Conservation (phyloP, 2,797 vertebrate species). For the Danio choprae region DNA sequence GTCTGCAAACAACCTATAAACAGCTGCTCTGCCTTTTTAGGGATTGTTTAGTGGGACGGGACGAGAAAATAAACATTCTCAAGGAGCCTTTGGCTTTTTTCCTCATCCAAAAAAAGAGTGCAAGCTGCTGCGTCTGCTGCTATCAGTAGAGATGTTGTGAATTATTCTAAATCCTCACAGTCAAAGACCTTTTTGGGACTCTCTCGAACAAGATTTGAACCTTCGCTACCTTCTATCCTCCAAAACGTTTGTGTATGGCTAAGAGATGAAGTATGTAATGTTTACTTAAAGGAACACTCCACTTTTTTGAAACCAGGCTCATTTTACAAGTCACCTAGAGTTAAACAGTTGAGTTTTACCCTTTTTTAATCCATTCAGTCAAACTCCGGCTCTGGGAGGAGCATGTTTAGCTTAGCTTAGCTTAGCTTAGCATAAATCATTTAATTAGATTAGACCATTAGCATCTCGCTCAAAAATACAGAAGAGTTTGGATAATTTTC, state of each 20-base stretch:
- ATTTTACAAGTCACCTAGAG: no score
- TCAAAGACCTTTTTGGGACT: constrained; percentile 68
- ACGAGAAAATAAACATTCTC: constrained; percentile 84
- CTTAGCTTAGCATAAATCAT: no score
- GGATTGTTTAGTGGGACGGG: constrained; percentile 84
- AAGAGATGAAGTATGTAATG: constrained; percentile 68
- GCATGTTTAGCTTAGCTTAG: no score
- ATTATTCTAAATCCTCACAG: constrained; percentile 62
- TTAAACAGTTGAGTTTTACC: no score
- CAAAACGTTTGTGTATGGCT: constrained; percentile 73
- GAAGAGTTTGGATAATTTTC: no score
- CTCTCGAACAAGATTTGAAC: constrained; percentile 64
- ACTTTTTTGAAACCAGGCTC: no score
- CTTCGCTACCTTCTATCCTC: constrained; percentile 6
- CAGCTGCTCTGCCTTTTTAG: constrained; percentile 85
- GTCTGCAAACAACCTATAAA: constrained; percentile 83
- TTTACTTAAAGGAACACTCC: no score
- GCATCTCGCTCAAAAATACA: no score
- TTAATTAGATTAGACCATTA: no score
- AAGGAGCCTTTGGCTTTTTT: constrained; percentile 73
- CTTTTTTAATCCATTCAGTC: no score
- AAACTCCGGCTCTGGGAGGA: no score
- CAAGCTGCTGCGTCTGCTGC: constrained; percentile 69
- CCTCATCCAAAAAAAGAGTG: constrained; percentile 71
- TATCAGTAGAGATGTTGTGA: constrained; percentile 54